A percentile compares a stretch with the other conserved stretches of the same genome.
Conservation (phyloP, 1,140 invertebrate genomes). For the Drosophila rufa region DNA sequence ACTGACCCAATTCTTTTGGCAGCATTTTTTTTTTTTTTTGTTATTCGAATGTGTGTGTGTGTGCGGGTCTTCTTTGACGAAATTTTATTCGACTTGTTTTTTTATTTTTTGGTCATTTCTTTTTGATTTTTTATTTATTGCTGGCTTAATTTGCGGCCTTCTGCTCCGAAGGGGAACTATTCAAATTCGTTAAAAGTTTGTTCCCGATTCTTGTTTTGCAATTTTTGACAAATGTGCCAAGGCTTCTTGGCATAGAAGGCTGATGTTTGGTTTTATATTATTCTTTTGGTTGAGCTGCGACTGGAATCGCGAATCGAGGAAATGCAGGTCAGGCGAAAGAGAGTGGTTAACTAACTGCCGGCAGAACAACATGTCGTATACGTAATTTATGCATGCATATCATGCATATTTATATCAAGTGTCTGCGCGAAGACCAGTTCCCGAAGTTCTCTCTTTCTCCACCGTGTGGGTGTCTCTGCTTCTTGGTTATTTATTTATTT, state of each 20-base stretch:
- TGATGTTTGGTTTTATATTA: not conserved
- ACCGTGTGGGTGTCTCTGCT: slow-evolving; percentile 25
- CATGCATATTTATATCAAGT: slow-evolving; percentile 69
- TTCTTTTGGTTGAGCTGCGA: slow-evolving; percentile 20
- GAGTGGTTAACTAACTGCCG: slow-evolving; percentile 32
- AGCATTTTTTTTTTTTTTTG: slow-evolving; percentile 23
- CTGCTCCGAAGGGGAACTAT: slow-evolving; percentile 44
- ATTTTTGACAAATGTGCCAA: slow-evolving; percentile 63
- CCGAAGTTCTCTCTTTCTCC: slow-evolving; percentile 18
- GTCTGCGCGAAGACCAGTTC: slow-evolving; percentile 55
- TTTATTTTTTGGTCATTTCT: slow-evolving; percentile 69
- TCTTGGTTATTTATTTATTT: slow-evolving; percentile 44
- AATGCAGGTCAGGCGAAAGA: slow-evolving; percentile 57
- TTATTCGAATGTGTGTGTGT: not conserved
- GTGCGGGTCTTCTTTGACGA: slow-evolving; percentile 53
- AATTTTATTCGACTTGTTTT: slow-evolving; percentile 36
- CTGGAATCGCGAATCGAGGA: slow-evolving; percentile 29
- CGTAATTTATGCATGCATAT: slow-evolving; percentile 81
- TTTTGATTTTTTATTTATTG: slow-evolving; percentile 81
- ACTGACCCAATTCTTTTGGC: slow-evolving; percentile 80
- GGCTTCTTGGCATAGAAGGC: slow-evolving; percentile 36
- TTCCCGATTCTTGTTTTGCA: slow-evolving; percentile 30
- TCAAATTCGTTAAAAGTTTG: slow-evolving; percentile 53
- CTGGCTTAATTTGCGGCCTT: slow-evolving; percentile 74
- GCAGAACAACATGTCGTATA: slow-evolving; percentile 67